phyloP scores from a whole-genome alignment of 2,888 invertebrate genomes.

The Drosophila silvestris region DNA sequence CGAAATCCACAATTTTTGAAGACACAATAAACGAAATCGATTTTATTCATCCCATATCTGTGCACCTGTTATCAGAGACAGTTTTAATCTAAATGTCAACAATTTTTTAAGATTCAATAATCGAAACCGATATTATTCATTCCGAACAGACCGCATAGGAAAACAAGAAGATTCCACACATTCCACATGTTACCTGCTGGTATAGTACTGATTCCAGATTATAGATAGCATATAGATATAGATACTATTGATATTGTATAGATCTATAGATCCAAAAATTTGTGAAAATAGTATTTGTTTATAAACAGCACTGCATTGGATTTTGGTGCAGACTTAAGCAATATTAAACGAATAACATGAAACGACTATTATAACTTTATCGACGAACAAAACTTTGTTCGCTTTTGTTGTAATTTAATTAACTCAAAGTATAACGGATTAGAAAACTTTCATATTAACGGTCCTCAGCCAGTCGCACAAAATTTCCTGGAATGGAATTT shows the following conservation, averaged over 20 bases:
- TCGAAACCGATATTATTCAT: too few species aligned
- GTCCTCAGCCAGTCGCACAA: background rate
- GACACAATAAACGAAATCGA: too few species aligned
- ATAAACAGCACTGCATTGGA: background rate
- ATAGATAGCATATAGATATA: too few species aligned
- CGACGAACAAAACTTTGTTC: background rate
- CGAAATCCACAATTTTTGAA: too few species aligned
- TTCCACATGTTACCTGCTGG: too few species aligned
- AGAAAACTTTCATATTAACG: background rate
- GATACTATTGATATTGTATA: background rate
- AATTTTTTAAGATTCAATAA: too few species aligned
- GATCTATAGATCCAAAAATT: background rate
- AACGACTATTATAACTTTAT: background rate
- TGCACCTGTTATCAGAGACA: too few species aligned
- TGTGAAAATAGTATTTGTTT: background rate
- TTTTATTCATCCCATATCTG: too few species aligned
- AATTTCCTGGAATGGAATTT: background rate
- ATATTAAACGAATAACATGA: background rate
- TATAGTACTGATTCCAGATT: too few species aligned
- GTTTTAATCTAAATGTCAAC: too few species aligned
- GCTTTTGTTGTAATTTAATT: background rate
- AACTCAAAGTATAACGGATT: background rate
- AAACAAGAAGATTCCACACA: too few species aligned
- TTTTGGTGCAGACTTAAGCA: background rate
- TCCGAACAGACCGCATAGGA: too few species aligned